phyloP scores from a whole-genome alignment of 1,140 invertebrate species.

The Bombus pyrosoma region DNA sequence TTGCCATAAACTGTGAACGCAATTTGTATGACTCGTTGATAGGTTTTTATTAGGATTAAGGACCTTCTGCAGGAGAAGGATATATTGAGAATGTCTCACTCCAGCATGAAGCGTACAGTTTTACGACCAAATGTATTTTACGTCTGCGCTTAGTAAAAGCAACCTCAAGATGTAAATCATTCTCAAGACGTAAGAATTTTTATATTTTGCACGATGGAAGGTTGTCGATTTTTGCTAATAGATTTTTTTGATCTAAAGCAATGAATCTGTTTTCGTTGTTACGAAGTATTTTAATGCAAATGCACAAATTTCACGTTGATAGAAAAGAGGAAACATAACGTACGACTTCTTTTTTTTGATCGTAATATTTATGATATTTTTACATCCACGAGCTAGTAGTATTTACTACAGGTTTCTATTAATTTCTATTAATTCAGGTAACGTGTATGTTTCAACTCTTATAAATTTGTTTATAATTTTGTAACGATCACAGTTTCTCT shows the following conservation, averaged over 20 bases:
- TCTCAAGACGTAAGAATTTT: conserved; percentile 62
- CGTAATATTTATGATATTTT: conserved; percentile 19
- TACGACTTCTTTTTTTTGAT: conserved; percentile 1
- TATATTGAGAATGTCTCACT: conserved; percentile 45
- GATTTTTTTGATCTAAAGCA: neutral
- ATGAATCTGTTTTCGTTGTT: neutral
- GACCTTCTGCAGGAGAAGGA: conserved; percentile 64
- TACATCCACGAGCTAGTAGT: neutral
- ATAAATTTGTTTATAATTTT: conserved; percentile 1
- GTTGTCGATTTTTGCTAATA: conserved; percentile 59
- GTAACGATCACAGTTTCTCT: neutral
- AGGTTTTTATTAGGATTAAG: conserved; percentile 68
- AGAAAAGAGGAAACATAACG: neutral
- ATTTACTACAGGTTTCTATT: neutral
- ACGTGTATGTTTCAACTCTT: neutral
- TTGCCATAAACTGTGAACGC: conserved; percentile 60
- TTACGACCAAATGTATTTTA: conserved; percentile 76
- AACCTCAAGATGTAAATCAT: conserved; percentile 39
- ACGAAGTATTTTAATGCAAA: neutral
- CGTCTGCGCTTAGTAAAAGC: conserved; percentile 61
- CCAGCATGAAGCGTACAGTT: conserved; percentile 68
- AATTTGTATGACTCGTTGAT: conserved; percentile 64
- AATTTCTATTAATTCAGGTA: too few relatives aligned
- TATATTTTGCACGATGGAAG: conserved; percentile 71
- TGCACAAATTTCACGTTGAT: neutral